These are phyloP conservation scores for Danio aesculapii DNA, from an alignment of 2,797 vertebrate species.

Conservation along the genomic window DNA sequence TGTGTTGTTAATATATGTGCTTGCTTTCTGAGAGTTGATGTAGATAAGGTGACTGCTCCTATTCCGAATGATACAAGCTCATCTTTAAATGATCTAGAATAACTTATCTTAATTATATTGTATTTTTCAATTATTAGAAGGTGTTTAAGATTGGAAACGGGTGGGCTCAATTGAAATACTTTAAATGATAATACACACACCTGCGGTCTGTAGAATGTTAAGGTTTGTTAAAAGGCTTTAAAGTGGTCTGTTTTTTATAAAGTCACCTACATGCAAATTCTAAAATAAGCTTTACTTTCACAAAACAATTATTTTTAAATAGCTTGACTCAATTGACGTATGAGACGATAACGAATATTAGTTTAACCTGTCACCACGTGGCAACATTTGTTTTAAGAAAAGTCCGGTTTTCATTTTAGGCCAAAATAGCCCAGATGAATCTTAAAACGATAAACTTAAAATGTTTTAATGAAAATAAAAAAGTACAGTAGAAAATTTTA, in stretches of 20 bases:
- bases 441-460: neutral
- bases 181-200: neutral
- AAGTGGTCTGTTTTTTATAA: neutral
- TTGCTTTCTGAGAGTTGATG: neutral
- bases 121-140: neutral
- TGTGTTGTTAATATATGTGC: slow-evolving; percentile 2
- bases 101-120: too few relatives aligned
- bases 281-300: neutral
- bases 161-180: neutral
- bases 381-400: neutral
- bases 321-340: neutral
- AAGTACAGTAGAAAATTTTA: neutral
- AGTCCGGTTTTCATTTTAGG: neutral
- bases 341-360: neutral
- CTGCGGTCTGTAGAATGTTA: slow-evolving; percentile 3
- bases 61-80: neutral
- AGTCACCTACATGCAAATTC: neutral
- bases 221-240: slow-evolving; percentile 1
- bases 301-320: neutral
- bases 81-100: neutral
- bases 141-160: neutral
- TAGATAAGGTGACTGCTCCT: neutral
- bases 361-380: neutral
- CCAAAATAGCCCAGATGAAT: neutral
- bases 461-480: neutral